Conservation (phyloP, 2,888 invertebrate species). For the Marasmarcha lunaedactyla region DNA sequence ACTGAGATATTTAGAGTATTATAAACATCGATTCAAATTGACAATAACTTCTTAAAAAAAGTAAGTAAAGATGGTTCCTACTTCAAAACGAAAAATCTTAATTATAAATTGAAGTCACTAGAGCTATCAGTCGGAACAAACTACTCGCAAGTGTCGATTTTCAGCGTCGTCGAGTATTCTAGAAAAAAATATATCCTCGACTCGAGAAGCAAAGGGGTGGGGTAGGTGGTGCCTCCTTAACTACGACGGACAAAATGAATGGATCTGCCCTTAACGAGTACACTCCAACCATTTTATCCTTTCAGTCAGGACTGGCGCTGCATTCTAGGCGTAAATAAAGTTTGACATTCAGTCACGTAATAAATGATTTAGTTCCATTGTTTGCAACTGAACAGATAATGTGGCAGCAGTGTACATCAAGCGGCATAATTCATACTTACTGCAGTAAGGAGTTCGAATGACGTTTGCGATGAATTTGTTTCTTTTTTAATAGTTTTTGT, state of each 20-base stretch:
- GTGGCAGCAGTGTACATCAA: too few species aligned
- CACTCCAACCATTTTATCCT: too few species aligned
- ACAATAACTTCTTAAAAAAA: too few species aligned
- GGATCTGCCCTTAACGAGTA: constrained; percentile 70
- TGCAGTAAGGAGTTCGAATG: constrained; percentile 64
- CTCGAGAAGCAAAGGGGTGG: constrained; percentile 55
- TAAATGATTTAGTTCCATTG: too few species aligned
- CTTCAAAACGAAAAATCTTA: too few species aligned
- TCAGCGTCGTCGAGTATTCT: constrained; percentile 58
- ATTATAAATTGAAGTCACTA: constrained; percentile 33
- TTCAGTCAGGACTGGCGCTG: too few species aligned
- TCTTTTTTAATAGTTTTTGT: constrained; percentile 22
- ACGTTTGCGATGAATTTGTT: constrained; percentile 35
- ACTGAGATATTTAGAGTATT: too few species aligned
- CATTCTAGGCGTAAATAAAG: too few species aligned
- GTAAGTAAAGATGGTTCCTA: too few species aligned
- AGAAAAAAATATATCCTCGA: constrained; percentile 66
- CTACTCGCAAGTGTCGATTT: constrained; percentile 67
- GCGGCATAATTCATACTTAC: constrained; percentile 70
- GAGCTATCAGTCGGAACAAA: constrained; percentile 65
- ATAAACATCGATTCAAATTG: too few species aligned
- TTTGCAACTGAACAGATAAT: too few species aligned
- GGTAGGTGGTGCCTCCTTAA: constrained; percentile 54
- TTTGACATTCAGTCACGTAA: too few species aligned
- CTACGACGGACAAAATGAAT: constrained; percentile 67